Evolutionary conservation across 2,797 vertebrate species (phyloP), one percentile per base, ranked within the genome.

Genomic region (Muraenolepis orangiensis): DNA sequence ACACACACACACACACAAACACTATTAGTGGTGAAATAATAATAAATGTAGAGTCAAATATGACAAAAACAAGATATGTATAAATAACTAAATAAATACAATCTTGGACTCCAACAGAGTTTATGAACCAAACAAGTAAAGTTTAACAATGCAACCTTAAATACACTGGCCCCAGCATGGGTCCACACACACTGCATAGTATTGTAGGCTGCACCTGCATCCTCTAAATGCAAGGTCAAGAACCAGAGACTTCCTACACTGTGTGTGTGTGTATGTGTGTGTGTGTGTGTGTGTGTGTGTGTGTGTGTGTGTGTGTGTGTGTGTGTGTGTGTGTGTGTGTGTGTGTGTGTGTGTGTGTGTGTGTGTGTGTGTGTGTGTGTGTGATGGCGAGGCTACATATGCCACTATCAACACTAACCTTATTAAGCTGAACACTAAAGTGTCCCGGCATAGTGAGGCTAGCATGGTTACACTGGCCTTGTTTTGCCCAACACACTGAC

Each of bases 201-300:
- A 18, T 16, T 69, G 76, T 42, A 74, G 78, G 72, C 78, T 80
- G 72, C 88, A 87, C 85, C 86, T 90, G 84, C 85, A 87, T 90
- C 86, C 86, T 90, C 81, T 85, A 30, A 12, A 72, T 51, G 42
- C 10, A 36, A 76, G 85, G 87, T 86, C 85, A 88, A 78, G 73
- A 73, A 87, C 80, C 88, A 84, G 79, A 40, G 73, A 83, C 71
- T 87, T 90, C 88, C 86, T 87, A 78, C 78, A n/a, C n/a, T n/a
- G n/a, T n/a, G n/a, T n/a, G n/a, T n/a, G n/a, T n/a, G n/a, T n/a
- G n/a, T n/a, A n/a, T n/a, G n/a, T n/a, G n/a, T n/a, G n/a, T n/a
- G n/a, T n/a, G n/a, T n/a, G n/a, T n/a, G n/a, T n/a, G n/a, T n/a
- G n/a, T n/a, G n/a, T n/a, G n/a, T n/a, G n/a, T n/a, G n/a, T n/a